These are phyloP conservation scores for Sebastes nivosus DNA, from an alignment of 2,797 vertebrate genomes.

Conservation along the genomic window DNA sequence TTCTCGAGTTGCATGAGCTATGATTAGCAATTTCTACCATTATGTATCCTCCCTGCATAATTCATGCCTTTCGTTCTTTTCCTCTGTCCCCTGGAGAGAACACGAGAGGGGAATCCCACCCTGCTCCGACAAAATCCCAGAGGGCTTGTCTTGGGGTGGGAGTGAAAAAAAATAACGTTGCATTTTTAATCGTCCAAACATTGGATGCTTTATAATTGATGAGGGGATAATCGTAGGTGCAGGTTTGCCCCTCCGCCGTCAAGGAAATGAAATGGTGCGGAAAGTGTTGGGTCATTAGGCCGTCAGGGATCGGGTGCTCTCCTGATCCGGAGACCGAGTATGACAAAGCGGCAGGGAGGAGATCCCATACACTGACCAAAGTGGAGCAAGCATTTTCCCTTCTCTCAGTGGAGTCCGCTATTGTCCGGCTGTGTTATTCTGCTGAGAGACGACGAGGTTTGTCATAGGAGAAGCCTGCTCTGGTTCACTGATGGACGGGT, in stretches of 20 bases:
- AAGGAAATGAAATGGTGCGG: slow-evolving; percentile 69
- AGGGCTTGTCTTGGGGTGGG: slow-evolving; percentile 54
- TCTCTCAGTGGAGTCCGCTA: slow-evolving; percentile 18
- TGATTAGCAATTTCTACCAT: slow-evolving; percentile 81
- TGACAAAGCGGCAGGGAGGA: slow-evolving; percentile 64
- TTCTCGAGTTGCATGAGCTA: slow-evolving; percentile 79
- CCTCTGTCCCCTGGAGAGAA: slow-evolving; percentile 64
- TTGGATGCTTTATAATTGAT: slow-evolving; percentile 78
- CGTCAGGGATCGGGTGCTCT: slow-evolving; percentile 50
- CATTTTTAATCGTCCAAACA: slow-evolving; percentile 77
- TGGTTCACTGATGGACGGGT: slow-evolving; percentile 26
- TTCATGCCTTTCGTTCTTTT: slow-evolving; percentile 72
- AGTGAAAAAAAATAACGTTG: slow-evolving; percentile 67
- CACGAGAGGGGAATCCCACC: slow-evolving; percentile 78
- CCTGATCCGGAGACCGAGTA: slow-evolving; percentile 40
- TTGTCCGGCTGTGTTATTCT: slow-evolving; percentile 44
- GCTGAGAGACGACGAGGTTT: slow-evolving; percentile 31
- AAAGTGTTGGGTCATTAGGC: slow-evolving; percentile 72
- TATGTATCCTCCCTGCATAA: slow-evolving; percentile 81
- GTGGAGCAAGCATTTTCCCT: slow-evolving; percentile 47
- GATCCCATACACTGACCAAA: slow-evolving; percentile 54
- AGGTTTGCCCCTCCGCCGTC: slow-evolving; percentile 48
- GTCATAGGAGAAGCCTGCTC: slow-evolving; percentile 56
- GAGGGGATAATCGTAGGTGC: slow-evolving; percentile 55
- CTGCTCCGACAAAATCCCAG: slow-evolving; percentile 52